These are phyloP conservation scores for Channa maculata DNA, from an alignment of 2,113 vertebrate genomes.

Conservation along the genomic window DNA sequence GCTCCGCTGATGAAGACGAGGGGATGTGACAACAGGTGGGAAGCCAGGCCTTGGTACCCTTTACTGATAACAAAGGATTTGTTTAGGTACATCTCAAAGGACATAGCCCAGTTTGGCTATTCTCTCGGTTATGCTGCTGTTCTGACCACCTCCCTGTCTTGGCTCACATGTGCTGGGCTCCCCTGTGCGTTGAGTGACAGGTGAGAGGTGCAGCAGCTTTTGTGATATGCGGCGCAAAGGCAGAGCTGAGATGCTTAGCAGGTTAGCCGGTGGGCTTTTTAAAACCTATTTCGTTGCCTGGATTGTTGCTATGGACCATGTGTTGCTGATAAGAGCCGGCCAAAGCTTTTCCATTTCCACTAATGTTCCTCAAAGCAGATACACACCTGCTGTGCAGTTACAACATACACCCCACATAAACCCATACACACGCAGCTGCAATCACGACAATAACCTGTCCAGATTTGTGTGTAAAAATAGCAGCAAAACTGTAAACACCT, in stretches of 20 bases:
- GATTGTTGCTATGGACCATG: conserved; percentile 61
- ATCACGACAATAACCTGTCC: conserved; percentile 27
- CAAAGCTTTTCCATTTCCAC: conserved; percentile 64
- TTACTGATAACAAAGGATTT: conserved; percentile 48
- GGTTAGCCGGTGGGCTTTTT: conserved; percentile 27
- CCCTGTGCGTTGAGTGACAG: conserved; percentile 1
- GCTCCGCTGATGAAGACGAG: conserved; percentile 20
- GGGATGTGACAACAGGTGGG: conserved; percentile 35
- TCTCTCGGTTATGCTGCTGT: conserved; percentile 11
- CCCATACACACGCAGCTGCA: conserved; percentile 21
- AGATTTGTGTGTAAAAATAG: conserved; percentile 40
- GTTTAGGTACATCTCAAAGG: conserved; percentile 44
- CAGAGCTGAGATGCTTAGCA: conserved; percentile 28
- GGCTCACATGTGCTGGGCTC: background rate
- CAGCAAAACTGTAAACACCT: conserved; percentile 14
- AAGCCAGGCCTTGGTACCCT: background rate
- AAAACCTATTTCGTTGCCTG: conserved; percentile 42
- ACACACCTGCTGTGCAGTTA: conserved; percentile 52
- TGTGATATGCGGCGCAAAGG: conserved; percentile 25
- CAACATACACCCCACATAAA: conserved; percentile 9
- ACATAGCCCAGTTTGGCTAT: conserved; percentile 2
- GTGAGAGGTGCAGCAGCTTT: conserved; percentile 25
- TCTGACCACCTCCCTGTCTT: background rate
- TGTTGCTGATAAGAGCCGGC: conserved; percentile 72
- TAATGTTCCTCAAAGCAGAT: conserved; percentile 49